Percentiles rank a stretch among this genome's conserved stretches.
These are phyloP conservation scores for Papilio aristodemus DNA, from an alignment of 1,140 invertebrate genomes.

Conservation along the genomic window DNA sequence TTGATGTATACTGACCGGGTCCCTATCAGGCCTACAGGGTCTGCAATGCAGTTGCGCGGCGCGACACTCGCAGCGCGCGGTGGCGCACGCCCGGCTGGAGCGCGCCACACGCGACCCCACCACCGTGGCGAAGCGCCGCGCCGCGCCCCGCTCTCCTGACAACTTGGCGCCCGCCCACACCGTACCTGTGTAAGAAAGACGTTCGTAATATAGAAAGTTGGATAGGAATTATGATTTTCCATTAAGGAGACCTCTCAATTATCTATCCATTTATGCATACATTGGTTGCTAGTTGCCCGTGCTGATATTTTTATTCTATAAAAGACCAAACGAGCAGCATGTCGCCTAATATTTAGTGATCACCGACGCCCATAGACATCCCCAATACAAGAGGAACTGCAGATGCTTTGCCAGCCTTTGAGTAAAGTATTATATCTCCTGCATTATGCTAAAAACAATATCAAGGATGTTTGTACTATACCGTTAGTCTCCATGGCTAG, in stretches of 20 bases:
- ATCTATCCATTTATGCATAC: too few relatives aligned
- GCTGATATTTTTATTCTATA: too few relatives aligned
- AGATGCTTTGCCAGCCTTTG: too few relatives aligned
- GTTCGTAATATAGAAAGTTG: too few relatives aligned
- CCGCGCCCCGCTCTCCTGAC: conserved; percentile 56
- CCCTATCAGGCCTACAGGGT: conserved; percentile 48
- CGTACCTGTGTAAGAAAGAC: conserved; percentile 58
- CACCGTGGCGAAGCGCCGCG: conserved; percentile 62
- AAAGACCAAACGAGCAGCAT: too few relatives aligned
- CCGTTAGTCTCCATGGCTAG: conserved; percentile 92
- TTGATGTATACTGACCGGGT: conserved; percentile 43
- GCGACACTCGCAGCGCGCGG: conserved; percentile 72
- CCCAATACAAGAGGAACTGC: too few relatives aligned
- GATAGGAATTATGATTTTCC: too few relatives aligned
- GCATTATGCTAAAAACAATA: background rate
- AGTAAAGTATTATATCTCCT: too few relatives aligned
- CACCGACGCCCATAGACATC: too few relatives aligned
- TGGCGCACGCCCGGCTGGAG: conserved; percentile 41
- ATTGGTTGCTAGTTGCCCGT: too few relatives aligned
- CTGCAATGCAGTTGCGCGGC: conserved; percentile 59
- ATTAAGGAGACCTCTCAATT: too few relatives aligned
- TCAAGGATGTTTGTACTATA: conserved; percentile 47
- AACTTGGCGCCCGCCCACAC: conserved; percentile 71
- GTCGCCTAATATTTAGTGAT: too few relatives aligned
- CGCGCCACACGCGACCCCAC: conserved; percentile 55